phyloP scores from a whole-genome alignment of 2,797 vertebrate species.

The Esox masquinongy region DNA sequence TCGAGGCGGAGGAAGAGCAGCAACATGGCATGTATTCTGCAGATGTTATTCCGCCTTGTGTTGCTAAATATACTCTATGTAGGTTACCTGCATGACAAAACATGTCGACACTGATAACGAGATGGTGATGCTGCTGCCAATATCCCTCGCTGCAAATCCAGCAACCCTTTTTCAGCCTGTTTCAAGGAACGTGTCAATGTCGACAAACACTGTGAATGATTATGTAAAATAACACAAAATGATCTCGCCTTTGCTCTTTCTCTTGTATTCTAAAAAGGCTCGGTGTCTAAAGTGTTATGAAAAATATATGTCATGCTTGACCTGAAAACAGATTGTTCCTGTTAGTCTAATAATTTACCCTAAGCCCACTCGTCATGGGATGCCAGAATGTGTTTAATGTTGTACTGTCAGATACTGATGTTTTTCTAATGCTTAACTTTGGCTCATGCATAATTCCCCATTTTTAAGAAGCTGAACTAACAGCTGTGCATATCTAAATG shows the following conservation, averaged over 20 bases:
- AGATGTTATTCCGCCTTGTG: no score
- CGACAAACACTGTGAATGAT: no score
- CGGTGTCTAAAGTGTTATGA: background rate
- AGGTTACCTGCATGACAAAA: no score
- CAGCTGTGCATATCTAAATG: background rate
- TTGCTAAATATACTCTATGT: no score
- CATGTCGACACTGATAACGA: no score
- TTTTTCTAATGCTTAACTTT: background rate
- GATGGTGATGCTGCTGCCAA: no score
- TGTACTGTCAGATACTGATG: background rate
- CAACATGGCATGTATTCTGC: no score
- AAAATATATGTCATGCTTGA: conserved; percentile 10
- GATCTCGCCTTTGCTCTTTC: background rate
- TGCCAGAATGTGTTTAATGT: background rate
- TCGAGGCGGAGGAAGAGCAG: no score
- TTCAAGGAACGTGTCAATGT: no score
- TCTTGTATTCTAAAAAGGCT: background rate
- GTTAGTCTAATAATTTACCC: background rate
- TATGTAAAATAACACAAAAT: background rate
- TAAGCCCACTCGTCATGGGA: background rate
- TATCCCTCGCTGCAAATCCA: no score
- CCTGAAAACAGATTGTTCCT: background rate
- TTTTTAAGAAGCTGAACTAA: background rate
- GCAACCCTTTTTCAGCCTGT: no score
- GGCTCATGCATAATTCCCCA: background rate